Evolutionary conservation across 1,140 invertebrate species (phyloP).

Genomic region (Bombus confusus): DNA sequence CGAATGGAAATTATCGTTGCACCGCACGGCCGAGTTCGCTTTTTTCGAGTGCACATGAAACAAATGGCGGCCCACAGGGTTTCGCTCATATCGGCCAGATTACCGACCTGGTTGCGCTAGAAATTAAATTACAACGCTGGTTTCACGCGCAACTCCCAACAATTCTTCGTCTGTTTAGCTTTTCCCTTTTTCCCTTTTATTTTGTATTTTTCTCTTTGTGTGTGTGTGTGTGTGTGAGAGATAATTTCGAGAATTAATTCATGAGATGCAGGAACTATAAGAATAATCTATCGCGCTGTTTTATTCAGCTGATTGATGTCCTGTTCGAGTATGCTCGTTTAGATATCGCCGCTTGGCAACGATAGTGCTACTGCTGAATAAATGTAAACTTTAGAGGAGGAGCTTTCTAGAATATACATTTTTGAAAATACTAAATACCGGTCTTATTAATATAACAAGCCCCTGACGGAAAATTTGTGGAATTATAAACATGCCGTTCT

Average conservation of each 20-base stretch:
- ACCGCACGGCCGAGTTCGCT: not conserved
- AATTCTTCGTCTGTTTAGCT: not conserved
- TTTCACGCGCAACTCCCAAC: not conserved
- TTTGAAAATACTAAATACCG: too few relatives aligned
- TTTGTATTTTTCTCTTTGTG: not conserved
- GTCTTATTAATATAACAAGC: too few relatives aligned
- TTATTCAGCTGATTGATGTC: not conserved
- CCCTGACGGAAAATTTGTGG: too few relatives aligned
- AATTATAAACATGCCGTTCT: too few relatives aligned
- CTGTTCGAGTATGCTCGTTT: not conserved
- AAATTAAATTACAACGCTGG: not conserved
- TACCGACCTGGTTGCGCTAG: not conserved
- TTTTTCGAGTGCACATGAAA: conserved; percentile 37
- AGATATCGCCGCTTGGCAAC: not conserved
- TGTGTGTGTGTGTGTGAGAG: too few relatives aligned
- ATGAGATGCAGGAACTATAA: not conserved
- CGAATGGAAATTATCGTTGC: conserved; percentile 57
- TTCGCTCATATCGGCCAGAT: conserved; percentile 19
- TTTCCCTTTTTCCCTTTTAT: not conserved
- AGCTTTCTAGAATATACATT: too few relatives aligned
- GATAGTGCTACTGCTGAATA: too few relatives aligned
- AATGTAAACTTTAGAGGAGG: too few relatives aligned
- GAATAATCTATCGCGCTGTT: not conserved
- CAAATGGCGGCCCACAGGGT: conserved; percentile 7
- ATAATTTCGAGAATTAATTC: not conserved